These are phyloP conservation scores for Scaptomyza graminum DNA, from an alignment of 1,140 invertebrate species.

Conservation along the genomic window DNA sequence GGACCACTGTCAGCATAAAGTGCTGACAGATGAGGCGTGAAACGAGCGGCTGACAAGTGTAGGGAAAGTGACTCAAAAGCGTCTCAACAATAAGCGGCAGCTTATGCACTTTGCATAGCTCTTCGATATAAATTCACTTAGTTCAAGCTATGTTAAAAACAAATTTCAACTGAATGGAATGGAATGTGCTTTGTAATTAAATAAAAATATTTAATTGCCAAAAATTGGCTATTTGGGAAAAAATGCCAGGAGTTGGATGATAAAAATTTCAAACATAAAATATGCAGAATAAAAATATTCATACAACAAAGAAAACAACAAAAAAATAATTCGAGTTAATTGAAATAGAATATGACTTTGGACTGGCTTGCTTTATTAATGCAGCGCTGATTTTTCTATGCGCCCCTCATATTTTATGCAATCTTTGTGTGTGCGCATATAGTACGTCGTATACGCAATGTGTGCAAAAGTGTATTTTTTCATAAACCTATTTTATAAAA, in stretches of 20 bases:
- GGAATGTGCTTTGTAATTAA: background rate
- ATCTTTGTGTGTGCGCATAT: slow-evolving; percentile 31
- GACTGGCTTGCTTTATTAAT: slow-evolving; percentile 42
- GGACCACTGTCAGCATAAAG: background rate
- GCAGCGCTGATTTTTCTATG: slow-evolving; percentile 56
- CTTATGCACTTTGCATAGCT: slow-evolving; percentile 25
- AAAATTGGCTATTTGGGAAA: background rate
- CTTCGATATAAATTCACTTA: background rate
- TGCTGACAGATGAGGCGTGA: slow-evolving; percentile 28
- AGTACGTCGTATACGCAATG: slow-evolving; percentile 28
- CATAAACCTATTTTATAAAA: slow-evolving; percentile 45
- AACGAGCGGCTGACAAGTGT: slow-evolving; percentile 20
- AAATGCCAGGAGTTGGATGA: background rate
- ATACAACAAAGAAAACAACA: background rate
- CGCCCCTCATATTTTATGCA: slow-evolving; percentile 35
- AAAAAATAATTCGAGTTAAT: slow-evolving; percentile 22
- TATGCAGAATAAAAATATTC: slow-evolving; percentile 21
- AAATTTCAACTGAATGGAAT: background rate
- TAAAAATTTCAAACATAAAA: slow-evolving; percentile 11
- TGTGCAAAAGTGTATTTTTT: slow-evolving; percentile 16
- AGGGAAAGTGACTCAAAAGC: slow-evolving; percentile 37
- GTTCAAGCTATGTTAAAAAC: background rate
- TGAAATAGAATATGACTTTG: slow-evolving; percentile 42
- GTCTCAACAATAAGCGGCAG: slow-evolving; percentile 45
- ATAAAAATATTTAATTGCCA: slow-evolving; percentile 25